Evolutionary conservation across 1,140 invertebrate species (phyloP).

Genomic region (Apis cerana): DNA sequence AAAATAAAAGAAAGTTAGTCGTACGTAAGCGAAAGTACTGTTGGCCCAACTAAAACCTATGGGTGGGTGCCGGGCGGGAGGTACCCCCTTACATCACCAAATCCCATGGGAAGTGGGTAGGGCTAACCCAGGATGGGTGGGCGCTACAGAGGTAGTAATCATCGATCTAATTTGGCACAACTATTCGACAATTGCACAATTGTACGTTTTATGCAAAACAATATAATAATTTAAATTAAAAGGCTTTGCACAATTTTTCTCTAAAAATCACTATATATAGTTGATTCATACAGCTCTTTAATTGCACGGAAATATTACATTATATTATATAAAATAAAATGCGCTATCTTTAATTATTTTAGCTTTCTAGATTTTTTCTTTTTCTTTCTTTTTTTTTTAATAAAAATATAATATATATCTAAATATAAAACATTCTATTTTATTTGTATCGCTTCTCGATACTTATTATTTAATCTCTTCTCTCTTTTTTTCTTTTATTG

Average conservation of each 20-base stretch:
- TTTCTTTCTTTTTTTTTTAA: background rate
- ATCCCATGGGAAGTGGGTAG: constrained; percentile 80
- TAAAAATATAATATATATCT: background rate
- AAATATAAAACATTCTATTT: background rate
- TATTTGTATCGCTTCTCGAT: constrained; percentile 32
- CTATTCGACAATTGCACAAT: constrained; percentile 65
- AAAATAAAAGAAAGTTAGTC: constrained; percentile 66
- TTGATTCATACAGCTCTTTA: constrained; percentile 20
- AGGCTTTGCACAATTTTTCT: constrained; percentile 31
- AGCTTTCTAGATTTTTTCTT: background rate
- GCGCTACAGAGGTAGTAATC: constrained; percentile 75
- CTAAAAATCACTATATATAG: constrained; percentile 11
- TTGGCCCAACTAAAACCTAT: constrained; percentile 80
- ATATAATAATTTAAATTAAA: background rate
- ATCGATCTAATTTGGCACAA: constrained; percentile 71
- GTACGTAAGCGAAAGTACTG: constrained; percentile 80
- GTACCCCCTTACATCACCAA: constrained; percentile 78
- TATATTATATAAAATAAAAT: background rate
- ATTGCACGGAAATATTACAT: constrained; percentile 37
- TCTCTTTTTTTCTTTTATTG: background rate
- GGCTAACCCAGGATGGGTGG: constrained; percentile 77
- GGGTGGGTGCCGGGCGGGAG: constrained; percentile 80
- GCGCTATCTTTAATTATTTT: constrained; percentile 10
- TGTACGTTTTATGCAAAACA: constrained; percentile 61
- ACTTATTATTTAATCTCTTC: background rate